Evolutionary conservation across 2,797 vertebrate genomes (phyloP), one percentile per base, ranked within the genome.

Genomic region (Pseudochirops corinnae): DNA sequence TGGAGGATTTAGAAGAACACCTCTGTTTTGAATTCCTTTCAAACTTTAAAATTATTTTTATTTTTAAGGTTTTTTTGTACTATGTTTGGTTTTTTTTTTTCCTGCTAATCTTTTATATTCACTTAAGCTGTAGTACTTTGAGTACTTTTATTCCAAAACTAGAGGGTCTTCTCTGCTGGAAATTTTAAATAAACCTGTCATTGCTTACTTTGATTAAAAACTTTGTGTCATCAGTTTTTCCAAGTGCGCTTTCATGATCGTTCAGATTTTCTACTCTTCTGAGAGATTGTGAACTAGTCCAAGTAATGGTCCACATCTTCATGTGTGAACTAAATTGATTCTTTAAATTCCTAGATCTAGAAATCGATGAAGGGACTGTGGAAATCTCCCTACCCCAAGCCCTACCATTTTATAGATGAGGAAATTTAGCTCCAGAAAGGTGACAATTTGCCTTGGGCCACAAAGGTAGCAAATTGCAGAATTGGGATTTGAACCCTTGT

Each of bases 71-170:
- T 82, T 67, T 98, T 98, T 98, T 98, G 97, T 98, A 98, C 67
- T 97, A 90, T 95, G 95, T 97, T 98, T 98, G 98, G 98, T 98
- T 99, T 99, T 99, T 99, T 99, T 99, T 99, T 98, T 99, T 99
- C 98, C 98, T 98, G 98, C 98, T 99, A 98, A 98, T 98, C 98
- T 99, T 99, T 99, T 99, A 98, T 99, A 99, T 99, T 99, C 99
- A 99, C 99, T 82, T 98, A 98, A 97, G 98, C 99, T 99, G 99
- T 99, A 99, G 98, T 99, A 99, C 98, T 99, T 99, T 98, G 99
- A 99, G 98, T 99, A 99, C 99, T 99, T 99, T 99, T 99, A 99
- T 99, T 99, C 99, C 99, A 99, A 99, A 99, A 99, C 99, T 99
- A 99, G 99, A 98, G 99, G 99, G 99, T 99, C 99, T 99, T 99